These are phyloP conservation scores for Halcyon chelicuti DNA, from an alignment of 2,797 vertebrate species.

Conservation along the genomic window DNA sequence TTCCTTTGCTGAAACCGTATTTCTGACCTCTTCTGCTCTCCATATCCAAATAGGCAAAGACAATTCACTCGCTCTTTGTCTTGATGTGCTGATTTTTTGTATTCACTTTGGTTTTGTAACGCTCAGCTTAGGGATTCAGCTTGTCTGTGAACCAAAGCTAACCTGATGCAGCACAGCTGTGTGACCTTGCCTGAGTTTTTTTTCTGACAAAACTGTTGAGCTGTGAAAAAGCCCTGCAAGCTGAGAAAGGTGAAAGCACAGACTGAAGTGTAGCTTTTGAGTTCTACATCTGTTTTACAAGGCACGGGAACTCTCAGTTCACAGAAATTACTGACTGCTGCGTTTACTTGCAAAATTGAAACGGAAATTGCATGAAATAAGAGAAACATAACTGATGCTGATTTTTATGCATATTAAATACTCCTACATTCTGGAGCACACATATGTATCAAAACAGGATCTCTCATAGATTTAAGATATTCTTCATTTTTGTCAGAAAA, in stretches of 20 bases:
- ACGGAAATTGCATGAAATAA: neutral
- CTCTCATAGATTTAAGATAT: neutral
- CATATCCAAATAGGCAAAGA: neutral
- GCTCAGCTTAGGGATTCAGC: neutral
- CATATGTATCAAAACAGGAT: rapidly evolving
- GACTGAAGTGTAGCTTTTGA: neutral
- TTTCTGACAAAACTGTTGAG: neutral
- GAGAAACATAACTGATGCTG: neutral
- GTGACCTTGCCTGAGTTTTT: neutral
- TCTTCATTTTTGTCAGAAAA: neutral
- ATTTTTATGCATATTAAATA: neutral
- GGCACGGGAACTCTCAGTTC: neutral
- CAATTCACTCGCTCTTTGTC: neutral
- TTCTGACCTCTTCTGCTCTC: neutral
- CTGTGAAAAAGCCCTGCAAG: neutral
- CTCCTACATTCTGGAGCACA: neutral
- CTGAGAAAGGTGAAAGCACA: neutral
- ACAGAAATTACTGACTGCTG: neutral
- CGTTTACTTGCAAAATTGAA: neutral
- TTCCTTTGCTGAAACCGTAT: neutral
- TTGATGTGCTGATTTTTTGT: neutral
- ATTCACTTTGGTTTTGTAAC: neutral
- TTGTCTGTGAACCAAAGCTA: neutral
- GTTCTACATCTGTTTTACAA: neutral
- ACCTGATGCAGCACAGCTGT: neutral